These are phyloP conservation scores for Equus quagga DNA, from an alignment of 2,113 vertebrate species.

Conservation along the genomic window DNA sequence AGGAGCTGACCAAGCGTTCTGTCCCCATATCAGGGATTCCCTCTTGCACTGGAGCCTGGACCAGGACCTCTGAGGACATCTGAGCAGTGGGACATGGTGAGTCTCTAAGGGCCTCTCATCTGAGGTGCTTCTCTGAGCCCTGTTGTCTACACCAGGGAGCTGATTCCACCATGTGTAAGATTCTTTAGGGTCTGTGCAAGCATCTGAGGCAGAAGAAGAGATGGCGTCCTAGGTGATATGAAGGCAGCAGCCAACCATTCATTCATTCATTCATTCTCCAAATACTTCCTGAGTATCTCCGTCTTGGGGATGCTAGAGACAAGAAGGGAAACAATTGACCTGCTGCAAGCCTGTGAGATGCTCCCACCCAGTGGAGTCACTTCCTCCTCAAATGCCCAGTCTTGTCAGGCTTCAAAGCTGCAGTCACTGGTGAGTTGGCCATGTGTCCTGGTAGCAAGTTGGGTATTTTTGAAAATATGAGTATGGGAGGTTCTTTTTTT, in stretches of 20 bases:
- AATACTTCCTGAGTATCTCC: neutral
- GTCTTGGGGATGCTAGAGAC: neutral
- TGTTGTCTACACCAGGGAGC: no score
- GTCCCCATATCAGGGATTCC: no score
- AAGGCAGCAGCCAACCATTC: neutral
- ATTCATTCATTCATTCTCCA: no score
- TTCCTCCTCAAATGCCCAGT: neutral
- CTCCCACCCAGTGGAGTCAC: no score
- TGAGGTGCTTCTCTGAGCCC: no score
- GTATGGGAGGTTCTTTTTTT: neutral
- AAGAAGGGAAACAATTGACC: rapidly evolving
- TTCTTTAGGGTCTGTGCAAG: neutral
- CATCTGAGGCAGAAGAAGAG: neutral
- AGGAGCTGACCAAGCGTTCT: no score
- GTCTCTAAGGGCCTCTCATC: no score
- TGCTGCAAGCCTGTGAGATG: rapidly evolving
- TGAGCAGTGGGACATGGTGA: no score
- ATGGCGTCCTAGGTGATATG: neutral
- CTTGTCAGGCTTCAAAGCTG: neutral
- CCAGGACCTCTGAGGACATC: no score
- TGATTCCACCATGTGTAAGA: no score
- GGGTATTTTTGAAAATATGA: neutral
- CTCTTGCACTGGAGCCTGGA: no score
- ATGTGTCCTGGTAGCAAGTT: rapidly evolving
- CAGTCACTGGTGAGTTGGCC: neutral